phyloP scores from a whole-genome alignment of 2,797 vertebrate genomes.

The Chelmon rostratus region DNA sequence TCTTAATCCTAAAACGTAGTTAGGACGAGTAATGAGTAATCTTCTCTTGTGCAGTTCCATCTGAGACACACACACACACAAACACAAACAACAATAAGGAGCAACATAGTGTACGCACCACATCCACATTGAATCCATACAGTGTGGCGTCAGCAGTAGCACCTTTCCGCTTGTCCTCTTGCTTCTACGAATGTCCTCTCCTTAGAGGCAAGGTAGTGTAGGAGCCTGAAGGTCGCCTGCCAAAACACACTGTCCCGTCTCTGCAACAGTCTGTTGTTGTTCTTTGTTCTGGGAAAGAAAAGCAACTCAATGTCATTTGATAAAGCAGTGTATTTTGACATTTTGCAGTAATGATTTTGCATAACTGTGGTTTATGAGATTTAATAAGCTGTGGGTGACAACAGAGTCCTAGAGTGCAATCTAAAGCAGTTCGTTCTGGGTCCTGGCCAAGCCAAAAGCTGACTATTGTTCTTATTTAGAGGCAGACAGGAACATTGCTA shows the following conservation, averaged over 20 bases:
- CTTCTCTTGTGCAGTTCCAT: conserved; percentile 18
- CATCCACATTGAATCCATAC: conserved; percentile 4
- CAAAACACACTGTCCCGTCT: neutral
- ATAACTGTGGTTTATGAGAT: conserved; percentile 13
- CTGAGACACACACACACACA: conserved; percentile 2
- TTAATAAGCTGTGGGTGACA: neutral
- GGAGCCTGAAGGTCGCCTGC: conserved; percentile 11
- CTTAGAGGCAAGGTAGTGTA: neutral
- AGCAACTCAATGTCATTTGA: neutral
- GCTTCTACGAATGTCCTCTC: conserved; percentile 9
- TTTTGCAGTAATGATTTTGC: neutral
- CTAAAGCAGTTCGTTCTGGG: neutral
- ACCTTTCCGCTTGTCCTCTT: neutral
- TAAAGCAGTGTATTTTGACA: conserved; percentile 8
- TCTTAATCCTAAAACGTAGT: neutral
- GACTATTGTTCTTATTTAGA: neutral
- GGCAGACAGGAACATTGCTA: neutral
- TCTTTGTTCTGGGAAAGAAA: neutral
- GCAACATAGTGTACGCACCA: neutral
- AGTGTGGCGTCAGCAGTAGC: neutral
- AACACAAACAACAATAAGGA: neutral
- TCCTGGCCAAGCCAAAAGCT: neutral
- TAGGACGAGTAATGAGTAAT: neutral
- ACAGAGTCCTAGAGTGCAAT: neutral
- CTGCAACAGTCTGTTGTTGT: neutral